These are phyloP conservation scores for Sarcophaga carnaria DNA, from an alignment of 2,888 invertebrate genomes.

Conservation along the genomic window DNA sequence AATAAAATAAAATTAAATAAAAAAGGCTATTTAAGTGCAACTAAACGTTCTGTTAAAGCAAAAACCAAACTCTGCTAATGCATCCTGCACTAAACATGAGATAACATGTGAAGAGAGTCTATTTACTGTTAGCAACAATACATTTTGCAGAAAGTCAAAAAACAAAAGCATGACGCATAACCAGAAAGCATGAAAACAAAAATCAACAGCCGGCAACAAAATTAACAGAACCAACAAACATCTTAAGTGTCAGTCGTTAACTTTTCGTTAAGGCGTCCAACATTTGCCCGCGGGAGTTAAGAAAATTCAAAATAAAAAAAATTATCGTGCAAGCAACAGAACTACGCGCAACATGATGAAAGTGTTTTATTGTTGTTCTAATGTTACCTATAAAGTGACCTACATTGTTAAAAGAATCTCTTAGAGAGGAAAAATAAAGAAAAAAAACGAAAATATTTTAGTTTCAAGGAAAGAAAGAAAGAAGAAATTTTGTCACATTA, in stretches of 20 bases:
- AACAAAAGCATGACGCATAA: too few relatives aligned
- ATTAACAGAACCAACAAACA: constrained; percentile 18
- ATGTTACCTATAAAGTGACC: constrained; percentile 30
- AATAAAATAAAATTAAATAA: too few relatives aligned
- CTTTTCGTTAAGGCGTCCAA: constrained; percentile 19
- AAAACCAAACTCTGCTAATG: too few relatives aligned
- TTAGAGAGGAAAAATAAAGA: not conserved
- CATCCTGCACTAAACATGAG: too few relatives aligned
- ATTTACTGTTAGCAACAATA: too few relatives aligned
- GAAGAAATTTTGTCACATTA: not conserved
- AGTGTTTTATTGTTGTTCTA: constrained; percentile 14
- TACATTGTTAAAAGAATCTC: constrained; percentile 1
- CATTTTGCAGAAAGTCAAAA: too few relatives aligned
- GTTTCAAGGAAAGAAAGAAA: not conserved
- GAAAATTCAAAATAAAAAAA: not conserved
- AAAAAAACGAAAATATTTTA: not conserved
- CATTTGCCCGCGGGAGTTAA: constrained; percentile 26
- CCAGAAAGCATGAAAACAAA: too few relatives aligned
- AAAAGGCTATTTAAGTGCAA: too few relatives aligned
- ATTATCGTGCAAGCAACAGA: not conserved
- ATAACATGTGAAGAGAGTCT: too few relatives aligned
- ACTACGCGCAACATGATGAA: not conserved
- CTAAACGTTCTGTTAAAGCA: too few relatives aligned
- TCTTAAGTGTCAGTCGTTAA: constrained; percentile 26
- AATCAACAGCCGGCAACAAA: not conserved